Evolutionary conservation across 2,113 vertebrate species (phyloP).

Genomic region (Channa maculata): DNA sequence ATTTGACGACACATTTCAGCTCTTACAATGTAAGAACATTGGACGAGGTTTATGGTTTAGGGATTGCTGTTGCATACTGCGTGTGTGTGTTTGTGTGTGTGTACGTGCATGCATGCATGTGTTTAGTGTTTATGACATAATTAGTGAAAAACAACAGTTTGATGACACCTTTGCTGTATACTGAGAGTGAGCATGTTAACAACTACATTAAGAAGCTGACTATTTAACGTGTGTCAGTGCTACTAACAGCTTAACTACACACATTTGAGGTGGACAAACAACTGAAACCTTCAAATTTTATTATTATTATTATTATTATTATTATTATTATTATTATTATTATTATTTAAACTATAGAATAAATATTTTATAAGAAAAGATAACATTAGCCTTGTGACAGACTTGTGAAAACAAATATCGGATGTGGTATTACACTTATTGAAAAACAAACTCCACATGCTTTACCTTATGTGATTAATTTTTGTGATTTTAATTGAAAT

Average conservation of each 20-base stretch:
- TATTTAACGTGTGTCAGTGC: slow-evolving; percentile 4
- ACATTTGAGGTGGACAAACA: no score
- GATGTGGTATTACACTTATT: no score
- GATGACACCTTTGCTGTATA: slow-evolving; percentile 15
- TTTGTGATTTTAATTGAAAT: no score
- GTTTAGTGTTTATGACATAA: slow-evolving; percentile 29
- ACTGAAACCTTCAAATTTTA: no score
- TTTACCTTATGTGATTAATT: no score
- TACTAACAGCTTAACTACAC: slow-evolving; percentile 17
- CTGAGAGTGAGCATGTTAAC: slow-evolving; percentile 1
- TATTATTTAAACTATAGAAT: no score
- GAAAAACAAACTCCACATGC: no score
- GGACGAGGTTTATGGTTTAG: slow-evolving; percentile 17
- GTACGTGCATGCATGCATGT: not conserved
- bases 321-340: no score
- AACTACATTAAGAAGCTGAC: slow-evolving; percentile 13
- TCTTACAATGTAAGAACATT: slow-evolving; percentile 1
- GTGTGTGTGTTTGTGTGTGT: slow-evolving; percentile 15
- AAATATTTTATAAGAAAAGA: no score
- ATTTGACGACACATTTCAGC: slow-evolving; percentile 14
- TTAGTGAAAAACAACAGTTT: slow-evolving; percentile 17
- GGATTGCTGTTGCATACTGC: not conserved
- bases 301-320: no score
- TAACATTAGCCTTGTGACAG: no score
- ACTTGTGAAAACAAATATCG: no score